A percentile compares a stretch with the other conserved stretches of the same genome.
phyloP scores from a whole-genome alignment of 2,888 invertebrate genomes.

The Diaperis boleti region DNA sequence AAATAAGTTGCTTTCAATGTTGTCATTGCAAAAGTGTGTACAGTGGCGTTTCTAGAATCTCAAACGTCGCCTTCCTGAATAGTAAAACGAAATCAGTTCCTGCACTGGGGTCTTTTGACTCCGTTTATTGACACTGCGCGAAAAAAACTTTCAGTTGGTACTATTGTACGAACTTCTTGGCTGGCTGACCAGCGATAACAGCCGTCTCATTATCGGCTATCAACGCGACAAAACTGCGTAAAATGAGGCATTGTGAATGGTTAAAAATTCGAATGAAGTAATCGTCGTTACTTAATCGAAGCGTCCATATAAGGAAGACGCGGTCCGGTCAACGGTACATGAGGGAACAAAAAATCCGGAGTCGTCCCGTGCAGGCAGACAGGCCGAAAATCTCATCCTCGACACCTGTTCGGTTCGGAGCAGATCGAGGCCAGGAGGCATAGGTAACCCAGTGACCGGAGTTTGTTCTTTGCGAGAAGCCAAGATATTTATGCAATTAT shows the following conservation, averaged over 20 bases:
- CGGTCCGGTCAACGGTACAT: slow-evolving; percentile 19
- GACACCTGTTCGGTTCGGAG: slow-evolving; percentile 43
- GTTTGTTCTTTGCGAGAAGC: slow-evolving; percentile 35
- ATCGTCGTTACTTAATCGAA: slow-evolving; percentile 17
- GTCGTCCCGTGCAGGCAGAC: slow-evolving; percentile 15
- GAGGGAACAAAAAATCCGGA: slow-evolving; percentile 21
- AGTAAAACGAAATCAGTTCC: no score
- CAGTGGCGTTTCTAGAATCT: no score
- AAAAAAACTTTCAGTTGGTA: not conserved
- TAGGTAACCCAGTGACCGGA: slow-evolving; percentile 62
- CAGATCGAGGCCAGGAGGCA: slow-evolving; percentile 56
- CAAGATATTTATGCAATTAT: slow-evolving; percentile 42
- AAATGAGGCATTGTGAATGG: slow-evolving; percentile 3
- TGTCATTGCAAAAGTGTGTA: no score
- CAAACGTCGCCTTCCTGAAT: no score
- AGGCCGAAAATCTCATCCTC: slow-evolving; percentile 33
- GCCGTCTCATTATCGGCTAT: slow-evolving; percentile 3
- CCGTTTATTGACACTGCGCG: not conserved
- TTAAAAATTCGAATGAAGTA: slow-evolving; percentile 8
- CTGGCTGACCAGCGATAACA: not conserved
- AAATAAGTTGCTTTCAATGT: no score
- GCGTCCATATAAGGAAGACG: slow-evolving; percentile 14
- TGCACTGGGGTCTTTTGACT: not conserved
- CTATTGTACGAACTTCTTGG: not conserved
- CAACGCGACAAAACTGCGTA: slow-evolving; percentile 6